These are phyloP conservation scores for Cephus rjabovi DNA, from an alignment of 2,888 invertebrate species.

Conservation along the genomic window DNA sequence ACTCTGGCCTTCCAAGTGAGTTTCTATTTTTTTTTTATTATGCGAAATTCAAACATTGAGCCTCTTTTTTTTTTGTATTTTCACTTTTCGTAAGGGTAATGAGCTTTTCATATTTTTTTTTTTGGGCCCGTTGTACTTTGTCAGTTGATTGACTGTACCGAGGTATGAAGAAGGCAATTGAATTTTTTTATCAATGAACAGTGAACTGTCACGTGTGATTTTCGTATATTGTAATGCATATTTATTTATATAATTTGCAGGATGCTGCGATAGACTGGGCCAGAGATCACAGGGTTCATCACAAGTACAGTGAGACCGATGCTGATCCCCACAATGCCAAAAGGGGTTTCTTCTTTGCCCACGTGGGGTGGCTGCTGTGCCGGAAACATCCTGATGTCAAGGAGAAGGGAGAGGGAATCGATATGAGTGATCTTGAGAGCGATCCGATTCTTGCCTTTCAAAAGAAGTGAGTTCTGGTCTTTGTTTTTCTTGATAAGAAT, in stretches of 20 bases:
- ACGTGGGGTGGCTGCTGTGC: conserved; percentile 93
- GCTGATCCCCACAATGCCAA: conserved; percentile 94
- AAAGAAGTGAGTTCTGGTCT: conserved; percentile 76
- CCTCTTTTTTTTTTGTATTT: background rate
- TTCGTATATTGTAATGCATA: background rate
- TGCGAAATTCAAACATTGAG: background rate
- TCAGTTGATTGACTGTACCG: background rate
- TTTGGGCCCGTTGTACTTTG: background rate
- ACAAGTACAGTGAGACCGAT: conserved; percentile 93
- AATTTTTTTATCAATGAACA: background rate
- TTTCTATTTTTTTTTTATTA: background rate
- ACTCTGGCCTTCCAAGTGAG: conserved; percentile 91
- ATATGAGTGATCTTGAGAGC: conserved; percentile 83
- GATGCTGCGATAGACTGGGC: conserved; percentile 84
- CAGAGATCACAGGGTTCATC: conserved; percentile 84
- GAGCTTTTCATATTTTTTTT: background rate
- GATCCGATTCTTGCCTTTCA: conserved; percentile 91
- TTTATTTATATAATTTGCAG: conserved; percentile 60
- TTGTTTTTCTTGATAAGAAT: background rate
- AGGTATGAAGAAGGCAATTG: background rate
- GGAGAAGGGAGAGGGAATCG: conserved; percentile 86
- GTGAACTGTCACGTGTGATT: background rate
- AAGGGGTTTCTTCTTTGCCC: conserved; percentile 95
- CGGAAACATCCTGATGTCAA: conserved; percentile 92
- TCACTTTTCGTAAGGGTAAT: background rate